These are phyloP conservation scores for Ceratosolen fusciceps DNA, from an alignment of 1,140 invertebrate genomes.

Conservation along the genomic window DNA sequence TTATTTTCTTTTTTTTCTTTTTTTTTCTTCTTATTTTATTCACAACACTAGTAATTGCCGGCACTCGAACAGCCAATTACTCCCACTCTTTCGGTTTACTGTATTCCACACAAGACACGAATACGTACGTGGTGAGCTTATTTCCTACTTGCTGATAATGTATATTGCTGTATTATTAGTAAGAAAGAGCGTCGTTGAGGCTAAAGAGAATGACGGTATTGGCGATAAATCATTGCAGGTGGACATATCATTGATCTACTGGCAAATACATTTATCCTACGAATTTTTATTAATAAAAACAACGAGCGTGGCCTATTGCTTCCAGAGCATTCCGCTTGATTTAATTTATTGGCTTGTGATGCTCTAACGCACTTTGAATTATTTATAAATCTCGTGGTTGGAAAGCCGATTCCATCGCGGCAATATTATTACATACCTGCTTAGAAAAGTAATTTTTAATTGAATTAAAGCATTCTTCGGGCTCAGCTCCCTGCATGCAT, in stretches of 20 bases:
- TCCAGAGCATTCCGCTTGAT: not conserved
- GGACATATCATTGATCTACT: not conserved
- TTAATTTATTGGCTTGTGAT: not conserved
- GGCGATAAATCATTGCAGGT: not conserved
- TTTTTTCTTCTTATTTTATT: no score
- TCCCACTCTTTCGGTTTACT: not conserved
- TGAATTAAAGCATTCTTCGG: not conserved
- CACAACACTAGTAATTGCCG: not conserved
- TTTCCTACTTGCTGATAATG: no score
- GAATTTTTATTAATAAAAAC: not conserved
- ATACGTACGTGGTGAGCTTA: no score
- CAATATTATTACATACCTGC: not conserved
- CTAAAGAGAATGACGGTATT: no score
- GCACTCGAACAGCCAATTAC: conserved; percentile 7
- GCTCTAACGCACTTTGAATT: not conserved
- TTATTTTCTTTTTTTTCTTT: no score
- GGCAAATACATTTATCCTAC: not conserved
- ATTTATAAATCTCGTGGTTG: conserved; percentile 8
- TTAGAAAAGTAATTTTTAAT: not conserved
- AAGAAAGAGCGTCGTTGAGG: no score
- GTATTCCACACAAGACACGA: no score
- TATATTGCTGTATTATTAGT: no score
- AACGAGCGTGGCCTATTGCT: not conserved
- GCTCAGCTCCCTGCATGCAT: no score
- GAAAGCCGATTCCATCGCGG: not conserved